Conservation (phyloP, 2,888 invertebrate species). For the Meta bourneti region DNA sequence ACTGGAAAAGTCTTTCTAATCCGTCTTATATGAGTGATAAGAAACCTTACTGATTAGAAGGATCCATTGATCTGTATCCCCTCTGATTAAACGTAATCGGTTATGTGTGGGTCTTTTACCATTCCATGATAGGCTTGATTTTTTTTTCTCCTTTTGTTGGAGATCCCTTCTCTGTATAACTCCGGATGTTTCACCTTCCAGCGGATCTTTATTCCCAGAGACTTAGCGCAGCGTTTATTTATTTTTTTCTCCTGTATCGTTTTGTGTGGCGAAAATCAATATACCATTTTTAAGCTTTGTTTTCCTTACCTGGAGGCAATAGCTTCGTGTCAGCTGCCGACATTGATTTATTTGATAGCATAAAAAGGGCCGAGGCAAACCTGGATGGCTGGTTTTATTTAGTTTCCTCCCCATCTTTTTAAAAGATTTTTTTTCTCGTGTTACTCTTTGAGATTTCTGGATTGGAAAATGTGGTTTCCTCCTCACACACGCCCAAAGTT, state of each 20-base stretch:
- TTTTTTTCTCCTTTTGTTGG: conserved; percentile 9
- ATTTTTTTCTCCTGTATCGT: not conserved
- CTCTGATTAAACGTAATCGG: conserved; percentile 64
- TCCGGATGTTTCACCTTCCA: not conserved
- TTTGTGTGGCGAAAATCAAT: conserved; percentile 64
- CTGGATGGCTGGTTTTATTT: conserved; percentile 7
- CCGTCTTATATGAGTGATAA: conserved; percentile 7
- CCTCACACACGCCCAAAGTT: not conserved
- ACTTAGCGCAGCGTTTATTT: conserved; percentile 35
- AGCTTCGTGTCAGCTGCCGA: conserved; percentile 72
- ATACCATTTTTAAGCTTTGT: conserved; percentile 74
- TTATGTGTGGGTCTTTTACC: conserved; percentile 28
- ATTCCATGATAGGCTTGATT: not conserved
- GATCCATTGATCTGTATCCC: conserved; percentile 39
- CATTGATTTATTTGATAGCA: conserved; percentile 74
- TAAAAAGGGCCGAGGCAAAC: conserved; percentile 20
- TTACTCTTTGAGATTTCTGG: conserved; percentile 48
- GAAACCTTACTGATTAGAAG: conserved; percentile 32
- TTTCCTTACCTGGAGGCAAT: conserved; percentile 75
- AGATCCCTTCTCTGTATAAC: not conserved
- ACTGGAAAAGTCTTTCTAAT: conserved; percentile 18
- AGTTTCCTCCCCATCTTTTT: not conserved
- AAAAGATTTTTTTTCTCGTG: conserved; percentile 32
- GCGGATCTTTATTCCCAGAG: conserved; percentile 20
- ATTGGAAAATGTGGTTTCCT: conserved; percentile 21